Evolutionary conservation across 92 coral and sea anemone species (phyloP).

Genomic region (Porites evermanni): DNA sequence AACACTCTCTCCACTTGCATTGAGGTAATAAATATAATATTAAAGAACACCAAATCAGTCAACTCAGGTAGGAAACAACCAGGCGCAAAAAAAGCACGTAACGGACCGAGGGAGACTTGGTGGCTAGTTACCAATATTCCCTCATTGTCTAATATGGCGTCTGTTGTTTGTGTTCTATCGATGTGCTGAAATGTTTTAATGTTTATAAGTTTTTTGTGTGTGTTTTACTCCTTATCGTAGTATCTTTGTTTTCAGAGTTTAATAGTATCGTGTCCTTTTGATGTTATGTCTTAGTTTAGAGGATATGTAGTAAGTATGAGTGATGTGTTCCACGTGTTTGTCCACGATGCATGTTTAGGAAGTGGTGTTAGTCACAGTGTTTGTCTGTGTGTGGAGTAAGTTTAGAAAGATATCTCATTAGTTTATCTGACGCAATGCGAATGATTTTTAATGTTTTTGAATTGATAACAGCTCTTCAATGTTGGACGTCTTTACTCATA

Average conservation of each 20-base stretch:
- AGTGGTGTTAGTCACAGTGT: too few species aligned
- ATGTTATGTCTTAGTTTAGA: neutral
- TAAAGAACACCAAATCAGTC: too few species aligned
- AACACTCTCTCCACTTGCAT: slow-evolving; percentile 66
- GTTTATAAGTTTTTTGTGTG: neutral
- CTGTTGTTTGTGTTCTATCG: neutral
- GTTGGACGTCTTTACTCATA: slow-evolving; percentile 88
- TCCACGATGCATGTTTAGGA: neutral
- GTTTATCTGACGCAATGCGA: slow-evolving; percentile 71
- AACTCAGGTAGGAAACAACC: slow-evolving; percentile 2
- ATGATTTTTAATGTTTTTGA: slow-evolving; percentile 12
- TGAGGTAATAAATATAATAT: too few species aligned
- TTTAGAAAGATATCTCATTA: slow-evolving; percentile 24
- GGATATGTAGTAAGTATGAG: neutral
- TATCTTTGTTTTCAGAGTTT: too few species aligned
- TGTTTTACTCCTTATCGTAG: too few species aligned
- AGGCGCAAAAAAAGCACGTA: slow-evolving; percentile 18
- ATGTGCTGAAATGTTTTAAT: neutral
- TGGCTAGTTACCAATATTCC: slow-evolving; percentile 41
- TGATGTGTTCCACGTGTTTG: neutral
- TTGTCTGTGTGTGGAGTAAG: neutral
- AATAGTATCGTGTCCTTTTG: too few species aligned
- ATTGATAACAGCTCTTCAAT: slow-evolving; percentile 47
- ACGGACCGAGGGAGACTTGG: neutral
- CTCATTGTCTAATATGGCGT: slow-evolving; percentile 62